phyloP scores from a whole-genome alignment of 92 coral and sea anemone genomes.

The Epizoanthus stellaris region DNA sequence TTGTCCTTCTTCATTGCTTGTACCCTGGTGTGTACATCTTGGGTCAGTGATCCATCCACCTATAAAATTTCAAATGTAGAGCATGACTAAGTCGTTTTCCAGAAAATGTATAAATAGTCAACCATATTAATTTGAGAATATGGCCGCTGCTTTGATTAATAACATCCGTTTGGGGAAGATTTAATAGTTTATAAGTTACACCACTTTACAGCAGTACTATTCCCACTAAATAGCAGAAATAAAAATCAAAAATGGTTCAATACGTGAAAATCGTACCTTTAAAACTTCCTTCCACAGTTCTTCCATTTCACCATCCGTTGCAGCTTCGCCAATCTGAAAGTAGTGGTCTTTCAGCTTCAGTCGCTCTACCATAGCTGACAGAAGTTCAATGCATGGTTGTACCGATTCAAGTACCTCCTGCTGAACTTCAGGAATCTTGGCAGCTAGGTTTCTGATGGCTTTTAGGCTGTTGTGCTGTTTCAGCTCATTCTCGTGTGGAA shows the following conservation, averaged over 20 bases:
- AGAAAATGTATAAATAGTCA: no score
- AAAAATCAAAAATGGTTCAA: no score
- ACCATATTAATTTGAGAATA: no score
- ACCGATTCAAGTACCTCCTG: constrained; percentile 43
- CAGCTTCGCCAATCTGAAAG: constrained; percentile 36
- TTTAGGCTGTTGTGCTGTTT: constrained; percentile 19
- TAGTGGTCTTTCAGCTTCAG: constrained; percentile 40
- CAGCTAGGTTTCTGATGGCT: constrained; percentile 32
- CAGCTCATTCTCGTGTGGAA: constrained; percentile 32
- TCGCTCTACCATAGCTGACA: constrained; percentile 49
- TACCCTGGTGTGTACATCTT: not conserved
- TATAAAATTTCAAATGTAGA: no score
- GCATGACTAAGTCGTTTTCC: no score
- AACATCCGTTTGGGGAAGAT: no score
- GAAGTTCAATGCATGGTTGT: constrained; percentile 35
- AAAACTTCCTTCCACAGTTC: constrained; percentile 43
- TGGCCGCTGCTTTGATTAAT: no score
- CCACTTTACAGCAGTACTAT: no score
- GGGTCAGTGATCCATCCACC: constrained; percentile 10
- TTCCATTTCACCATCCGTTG: constrained; percentile 43
- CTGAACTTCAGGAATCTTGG: constrained; percentile 43
- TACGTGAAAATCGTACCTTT: constrained; percentile 11
- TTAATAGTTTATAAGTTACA: no score
- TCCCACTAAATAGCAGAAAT: no score
- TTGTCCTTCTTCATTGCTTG: constrained; percentile 7